These are phyloP conservation scores for Zaprionus obscuricornis DNA, from an alignment of 2,888 invertebrate species.

Conservation along the genomic window DNA sequence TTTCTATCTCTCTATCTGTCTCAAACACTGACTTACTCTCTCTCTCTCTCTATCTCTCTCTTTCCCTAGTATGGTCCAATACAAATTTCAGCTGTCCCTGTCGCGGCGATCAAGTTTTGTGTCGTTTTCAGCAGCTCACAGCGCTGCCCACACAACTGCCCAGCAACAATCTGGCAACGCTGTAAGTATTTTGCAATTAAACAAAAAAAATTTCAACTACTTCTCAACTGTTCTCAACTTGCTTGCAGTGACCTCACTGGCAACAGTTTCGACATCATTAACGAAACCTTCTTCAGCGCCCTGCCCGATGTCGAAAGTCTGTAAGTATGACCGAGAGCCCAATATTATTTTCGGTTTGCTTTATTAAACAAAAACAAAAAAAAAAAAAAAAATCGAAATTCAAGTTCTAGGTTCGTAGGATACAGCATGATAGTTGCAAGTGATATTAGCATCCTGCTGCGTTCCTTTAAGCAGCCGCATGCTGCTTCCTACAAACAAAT, in stretches of 20 bases:
- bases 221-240: too few relatives aligned
- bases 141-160: slow-evolving; percentile 82
- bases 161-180: slow-evolving; percentile 76
- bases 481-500: slow-evolving; percentile 61
- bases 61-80: slow-evolving; percentile 66
- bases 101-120: slow-evolving; percentile 82
- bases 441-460: slow-evolving; percentile 57
- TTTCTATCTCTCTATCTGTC: too few relatives aligned
- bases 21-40: too few relatives aligned
- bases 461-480: slow-evolving; percentile 47
- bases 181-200: slow-evolving; percentile 80
- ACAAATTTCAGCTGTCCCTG: slow-evolving; percentile 83
- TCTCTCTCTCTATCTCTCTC: neutral
- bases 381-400: slow-evolving; percentile 37
- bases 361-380: neutral
- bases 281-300: slow-evolving; percentile 73
- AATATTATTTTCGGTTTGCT: too few relatives aligned
- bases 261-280: slow-evolving; percentile 82
- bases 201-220: neutral
- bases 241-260: slow-evolving; percentile 84
- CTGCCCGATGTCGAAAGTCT: slow-evolving; percentile 81
- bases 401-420: too few relatives aligned
- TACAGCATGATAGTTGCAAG: slow-evolving; percentile 3
- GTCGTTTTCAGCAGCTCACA: slow-evolving; percentile 82
- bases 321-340: slow-evolving; percentile 83